phyloP scores from a whole-genome alignment of 2,888 invertebrate genomes.

The Tachystola acroxantha region DNA sequence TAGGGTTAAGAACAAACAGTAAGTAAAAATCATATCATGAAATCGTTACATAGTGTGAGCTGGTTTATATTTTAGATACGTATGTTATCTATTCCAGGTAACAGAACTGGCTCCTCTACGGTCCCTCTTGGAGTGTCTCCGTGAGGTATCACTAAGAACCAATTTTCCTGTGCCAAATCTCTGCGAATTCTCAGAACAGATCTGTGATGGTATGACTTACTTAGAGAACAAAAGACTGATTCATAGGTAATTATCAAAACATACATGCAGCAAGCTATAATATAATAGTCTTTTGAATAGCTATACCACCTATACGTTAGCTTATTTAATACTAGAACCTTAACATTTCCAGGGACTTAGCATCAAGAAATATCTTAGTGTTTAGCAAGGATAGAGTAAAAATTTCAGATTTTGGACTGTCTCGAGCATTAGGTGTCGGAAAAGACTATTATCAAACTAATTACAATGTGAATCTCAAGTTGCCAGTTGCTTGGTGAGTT shows the following conservation, averaged over 20 bases:
- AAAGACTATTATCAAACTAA: slow-evolving; percentile 99
- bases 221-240: slow-evolving; percentile 97
- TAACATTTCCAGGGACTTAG: slow-evolving; percentile 90
- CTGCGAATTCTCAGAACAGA: slow-evolving; percentile 97
- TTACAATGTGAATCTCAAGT: slow-evolving; percentile 96
- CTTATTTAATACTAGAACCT: too few species aligned
- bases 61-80: too few species aligned
- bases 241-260: slow-evolving; percentile 81
- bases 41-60: too few species aligned
- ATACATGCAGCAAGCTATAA: too few species aligned
- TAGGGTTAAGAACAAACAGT: too few species aligned
- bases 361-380: slow-evolving; percentile 98
- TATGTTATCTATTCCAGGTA: slow-evolving; percentile 82
- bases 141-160: slow-evolving; percentile 92
- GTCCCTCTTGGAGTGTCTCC: slow-evolving; percentile 96
- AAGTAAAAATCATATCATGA: too few species aligned
- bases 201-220: slow-evolving; percentile 98
- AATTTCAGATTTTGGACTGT: slow-evolving; percentile 98
- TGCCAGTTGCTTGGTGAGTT: slow-evolving; percentile 96
- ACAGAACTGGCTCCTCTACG: slow-evolving; percentile 97
- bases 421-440: slow-evolving; percentile 96
- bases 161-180: slow-evolving; percentile 95
- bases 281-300: too few species aligned
- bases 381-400: slow-evolving; percentile 98
- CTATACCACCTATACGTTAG: too few species aligned